These are phyloP conservation scores for Caenorhabditis becei DNA, from an alignment of 2,888 invertebrate genomes.

Conservation along the genomic window DNA sequence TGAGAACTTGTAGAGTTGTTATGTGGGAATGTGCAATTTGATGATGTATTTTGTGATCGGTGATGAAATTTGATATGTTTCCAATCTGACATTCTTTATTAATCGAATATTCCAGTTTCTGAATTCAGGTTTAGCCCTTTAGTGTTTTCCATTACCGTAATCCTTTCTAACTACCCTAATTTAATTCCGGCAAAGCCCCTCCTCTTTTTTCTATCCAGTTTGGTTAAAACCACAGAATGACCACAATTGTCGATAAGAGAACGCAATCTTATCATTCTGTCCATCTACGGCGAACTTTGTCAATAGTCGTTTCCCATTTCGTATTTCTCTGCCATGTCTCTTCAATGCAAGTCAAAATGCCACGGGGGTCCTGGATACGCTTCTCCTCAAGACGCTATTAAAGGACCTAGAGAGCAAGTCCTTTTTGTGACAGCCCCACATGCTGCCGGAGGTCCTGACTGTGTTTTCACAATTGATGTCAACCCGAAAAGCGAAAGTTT, in stretches of 20 bases:
- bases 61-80: too few relatives aligned
- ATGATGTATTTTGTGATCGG: too few relatives aligned
- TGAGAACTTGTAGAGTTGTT: too few relatives aligned
- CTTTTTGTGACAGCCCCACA: slow-evolving; percentile 89
- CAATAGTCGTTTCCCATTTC: not conserved
- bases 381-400: slow-evolving; percentile 87
- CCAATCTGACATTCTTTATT: too few relatives aligned
- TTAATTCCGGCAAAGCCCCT: not conserved
- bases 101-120: not conserved
- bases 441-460: slow-evolving; percentile 87
- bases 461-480: slow-evolving; percentile 93
- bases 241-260: slow-evolving; percentile 9
- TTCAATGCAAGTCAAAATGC: slow-evolving; percentile 30
- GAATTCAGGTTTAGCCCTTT: not conserved
- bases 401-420: slow-evolving; percentile 88
- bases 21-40: too few relatives aligned
- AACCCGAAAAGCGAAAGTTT: slow-evolving; percentile 90
- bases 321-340: not conserved
- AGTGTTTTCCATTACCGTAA: too few relatives aligned
- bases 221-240: slow-evolving; percentile 5
- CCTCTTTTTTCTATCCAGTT: not conserved
- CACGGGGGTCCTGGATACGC: slow-evolving; percentile 83
- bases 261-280: slow-evolving; percentile 13
- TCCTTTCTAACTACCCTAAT: not conserved
- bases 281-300: not conserved